Conservation (phyloP, 2,113 vertebrate genomes). For the Aramus guarauna region DNA sequence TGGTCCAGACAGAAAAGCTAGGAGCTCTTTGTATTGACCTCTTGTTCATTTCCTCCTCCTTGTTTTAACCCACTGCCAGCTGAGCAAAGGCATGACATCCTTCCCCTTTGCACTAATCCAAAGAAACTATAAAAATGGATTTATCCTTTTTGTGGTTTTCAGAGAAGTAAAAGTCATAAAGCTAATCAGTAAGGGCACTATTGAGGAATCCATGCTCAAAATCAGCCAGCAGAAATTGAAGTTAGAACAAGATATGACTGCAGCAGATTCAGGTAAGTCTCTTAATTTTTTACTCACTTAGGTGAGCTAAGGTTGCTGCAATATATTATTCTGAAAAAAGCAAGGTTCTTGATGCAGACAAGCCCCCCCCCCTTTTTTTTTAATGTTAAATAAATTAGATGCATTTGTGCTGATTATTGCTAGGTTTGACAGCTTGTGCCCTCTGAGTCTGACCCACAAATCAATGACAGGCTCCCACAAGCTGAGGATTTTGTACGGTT, state of each 20-base stretch:
- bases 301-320: neutral
- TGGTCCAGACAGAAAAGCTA: neutral
- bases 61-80: neutral
- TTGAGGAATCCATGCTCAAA: constrained; percentile 92
- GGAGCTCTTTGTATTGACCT: neutral
- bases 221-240: constrained; percentile 91
- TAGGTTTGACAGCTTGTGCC: neutral
- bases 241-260: constrained; percentile 94
- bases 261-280: constrained; percentile 83
- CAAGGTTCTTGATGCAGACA: neutral
- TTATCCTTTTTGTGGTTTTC: constrained; percentile 21
- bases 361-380: neutral
- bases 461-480: neutral
- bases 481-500: neutral
- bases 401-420: neutral
- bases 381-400: neutral
- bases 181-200: constrained; percentile 89
- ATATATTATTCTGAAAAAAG: neutral
- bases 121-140: neutral
- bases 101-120: neutral
- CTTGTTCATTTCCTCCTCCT: neutral
- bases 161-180: constrained; percentile 93
- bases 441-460: neutral
- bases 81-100: neutral
- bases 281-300: neutral